Conservation (phyloP, 2,888 invertebrate species). For the Eupithecia centaureata region DNA sequence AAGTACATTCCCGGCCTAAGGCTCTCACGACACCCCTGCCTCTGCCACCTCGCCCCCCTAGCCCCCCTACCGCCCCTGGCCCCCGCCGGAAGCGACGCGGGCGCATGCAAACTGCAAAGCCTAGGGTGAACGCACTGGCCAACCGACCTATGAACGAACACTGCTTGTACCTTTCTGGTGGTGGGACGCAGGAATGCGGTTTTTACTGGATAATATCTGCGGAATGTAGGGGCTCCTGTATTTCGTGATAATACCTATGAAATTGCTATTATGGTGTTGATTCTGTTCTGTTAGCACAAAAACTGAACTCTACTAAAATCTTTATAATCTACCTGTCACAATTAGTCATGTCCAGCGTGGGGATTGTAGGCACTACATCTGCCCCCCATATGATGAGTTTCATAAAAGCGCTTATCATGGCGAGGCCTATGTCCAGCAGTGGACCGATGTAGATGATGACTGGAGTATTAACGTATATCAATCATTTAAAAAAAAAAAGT, state of each 20-base stretch:
- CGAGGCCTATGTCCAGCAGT: not conserved
- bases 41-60: conserved; percentile 17
- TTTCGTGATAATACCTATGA: not conserved
- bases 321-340: no score
- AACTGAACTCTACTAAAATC: no score
- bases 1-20: conserved; percentile 32
- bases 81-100: conserved; percentile 69
- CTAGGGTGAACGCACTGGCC: conserved; percentile 46
- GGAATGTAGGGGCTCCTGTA: not conserved
- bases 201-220: conserved; percentile 7
- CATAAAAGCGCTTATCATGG: not conserved
- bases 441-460: not conserved
- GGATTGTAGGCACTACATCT: not conserved
- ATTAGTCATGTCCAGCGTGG: not conserved
- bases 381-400: not conserved
- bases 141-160: conserved; percentile 26
- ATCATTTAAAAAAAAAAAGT: not conserved
- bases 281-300: not conserved
- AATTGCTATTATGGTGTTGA: not conserved
- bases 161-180: not conserved
- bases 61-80: conserved; percentile 43
- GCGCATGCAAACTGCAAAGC: conserved; percentile 69
- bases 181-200: not conserved
- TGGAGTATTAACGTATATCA: not conserved
- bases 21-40: conserved; percentile 31